Evolutionary conservation across 2,888 invertebrate genomes (phyloP).

Genomic region (Pediacus dermestoides): DNA sequence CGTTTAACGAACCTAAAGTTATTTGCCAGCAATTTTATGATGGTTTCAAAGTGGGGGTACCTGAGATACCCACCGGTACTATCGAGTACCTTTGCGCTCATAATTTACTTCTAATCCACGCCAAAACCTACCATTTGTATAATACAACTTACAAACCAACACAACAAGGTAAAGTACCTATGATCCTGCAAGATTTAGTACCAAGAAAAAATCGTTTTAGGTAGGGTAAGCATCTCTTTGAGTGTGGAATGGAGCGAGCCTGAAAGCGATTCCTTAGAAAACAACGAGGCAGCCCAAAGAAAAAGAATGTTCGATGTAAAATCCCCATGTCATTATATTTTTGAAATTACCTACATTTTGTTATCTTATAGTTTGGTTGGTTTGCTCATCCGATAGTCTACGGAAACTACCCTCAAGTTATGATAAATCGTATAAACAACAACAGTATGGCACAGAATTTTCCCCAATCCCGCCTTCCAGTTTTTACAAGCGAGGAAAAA

Average conservation of each 20-base stretch:
- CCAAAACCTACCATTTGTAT: slow-evolving; percentile 46
- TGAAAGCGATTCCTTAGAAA: slow-evolving; percentile 48
- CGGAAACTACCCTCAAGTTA: no score
- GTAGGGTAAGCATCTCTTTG: slow-evolving; percentile 55
- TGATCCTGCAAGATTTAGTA: no score
- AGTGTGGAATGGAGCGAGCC: slow-evolving; percentile 55
- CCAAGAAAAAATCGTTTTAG: no score
- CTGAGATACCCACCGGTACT: slow-evolving; percentile 40
- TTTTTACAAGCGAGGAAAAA: no score
- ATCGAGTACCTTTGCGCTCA: slow-evolving; percentile 60
- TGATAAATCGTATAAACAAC: no score
- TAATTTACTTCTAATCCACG: slow-evolving; percentile 48
- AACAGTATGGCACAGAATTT: no score
- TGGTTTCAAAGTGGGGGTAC: background rate
- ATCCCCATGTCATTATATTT: slow-evolving; percentile 3
- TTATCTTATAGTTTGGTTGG: no score
- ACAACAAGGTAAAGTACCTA: slow-evolving; percentile 52
- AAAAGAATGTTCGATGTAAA: slow-evolving; percentile 55
- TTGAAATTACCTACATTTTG: no score
- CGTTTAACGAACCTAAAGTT: slow-evolving; percentile 31
- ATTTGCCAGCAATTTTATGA: slow-evolving; percentile 15
- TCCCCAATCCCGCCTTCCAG: no score
- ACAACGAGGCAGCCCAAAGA: slow-evolving; percentile 52
- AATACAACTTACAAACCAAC: slow-evolving; percentile 42
- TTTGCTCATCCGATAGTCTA: no score